phyloP scores from a whole-genome alignment of 2,797 vertebrate species.

The Tauraco hartlaubi region DNA sequence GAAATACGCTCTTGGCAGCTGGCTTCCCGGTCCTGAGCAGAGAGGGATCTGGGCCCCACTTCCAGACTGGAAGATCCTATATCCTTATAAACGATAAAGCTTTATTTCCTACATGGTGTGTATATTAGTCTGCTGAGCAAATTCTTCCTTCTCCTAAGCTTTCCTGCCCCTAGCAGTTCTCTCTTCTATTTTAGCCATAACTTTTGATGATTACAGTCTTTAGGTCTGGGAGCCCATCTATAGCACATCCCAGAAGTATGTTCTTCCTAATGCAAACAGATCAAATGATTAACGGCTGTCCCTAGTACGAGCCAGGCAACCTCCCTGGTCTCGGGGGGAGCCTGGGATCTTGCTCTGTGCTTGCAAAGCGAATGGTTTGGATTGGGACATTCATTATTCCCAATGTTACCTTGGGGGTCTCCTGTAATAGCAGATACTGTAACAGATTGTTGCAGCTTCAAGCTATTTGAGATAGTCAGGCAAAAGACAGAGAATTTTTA shows the following conservation, averaged over 20 bases:
- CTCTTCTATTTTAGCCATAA: neutral
- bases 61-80: neutral
- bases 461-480: neutral
- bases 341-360: neutral
- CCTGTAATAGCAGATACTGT: neutral
- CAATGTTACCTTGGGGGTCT: neutral
- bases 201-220: neutral
- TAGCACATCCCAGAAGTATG: neutral
- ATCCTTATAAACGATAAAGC: neutral
- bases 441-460: neutral
- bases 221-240: neutral
- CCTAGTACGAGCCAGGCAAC: rapidly evolving
- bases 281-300: neutral
- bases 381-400: neutral
- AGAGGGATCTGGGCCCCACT: neutral
- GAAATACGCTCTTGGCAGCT: neutral
- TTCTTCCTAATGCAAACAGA: neutral
- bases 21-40: neutral
- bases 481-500: neutral
- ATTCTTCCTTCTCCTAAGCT: neutral
- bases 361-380: neutral
- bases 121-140: neutral
- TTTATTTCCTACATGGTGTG: neutral
- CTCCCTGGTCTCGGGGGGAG: neutral
- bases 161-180: neutral